Percentiles rank a stretch among this genome's conserved stretches.
These are phyloP conservation scores for Globodera rostochiensis DNA, from an alignment of 1,140 invertebrate species.

Conservation along the genomic window DNA sequence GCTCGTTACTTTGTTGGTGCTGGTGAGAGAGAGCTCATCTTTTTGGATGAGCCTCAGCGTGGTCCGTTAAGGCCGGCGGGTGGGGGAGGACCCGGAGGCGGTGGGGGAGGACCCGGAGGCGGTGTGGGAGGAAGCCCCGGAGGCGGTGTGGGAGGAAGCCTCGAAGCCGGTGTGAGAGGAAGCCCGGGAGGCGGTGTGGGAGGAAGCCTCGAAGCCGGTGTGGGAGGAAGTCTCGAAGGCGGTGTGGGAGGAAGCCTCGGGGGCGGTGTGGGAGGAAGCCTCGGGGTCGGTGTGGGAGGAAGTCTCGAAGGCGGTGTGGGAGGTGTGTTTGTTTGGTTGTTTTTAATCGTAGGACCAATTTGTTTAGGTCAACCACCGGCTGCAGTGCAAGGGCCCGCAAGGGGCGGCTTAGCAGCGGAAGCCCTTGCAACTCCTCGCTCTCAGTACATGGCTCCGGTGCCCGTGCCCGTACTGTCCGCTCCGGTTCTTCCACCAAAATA, in stretches of 20 bases:
- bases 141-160: background rate
- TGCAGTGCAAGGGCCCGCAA: constrained; percentile 5
- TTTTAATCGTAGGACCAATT: background rate
- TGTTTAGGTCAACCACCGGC: background rate
- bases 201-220: background rate
- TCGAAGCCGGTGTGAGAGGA: too few relatives aligned
- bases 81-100: constrained; percentile 19
- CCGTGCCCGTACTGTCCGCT: constrained; percentile 35
- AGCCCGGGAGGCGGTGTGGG: too few relatives aligned
- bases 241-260: too few relatives aligned
- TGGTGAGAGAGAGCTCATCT: constrained; percentile 35
- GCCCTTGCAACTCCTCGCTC: constrained; percentile 8
- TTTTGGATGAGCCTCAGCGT: constrained; percentile 47
- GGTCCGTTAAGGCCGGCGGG: constrained; percentile 21
- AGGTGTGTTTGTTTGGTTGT: background rate
- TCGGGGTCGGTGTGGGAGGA: background rate
- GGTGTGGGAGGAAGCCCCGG: constrained; percentile 18
- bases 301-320: too few relatives aligned
- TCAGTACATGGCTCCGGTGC: constrained; percentile 27
- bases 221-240: too few relatives aligned
- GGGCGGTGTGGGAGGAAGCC: constrained; percentile 6
- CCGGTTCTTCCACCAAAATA: constrained; percentile 34
- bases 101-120: constrained; percentile 3
- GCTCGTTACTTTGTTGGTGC: constrained; percentile 50
- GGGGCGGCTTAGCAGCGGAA: background rate